Base-by-base conservation (phyloP, 2,797 vertebrate genomes). In the Leptoclinus maculatus region DNA sequence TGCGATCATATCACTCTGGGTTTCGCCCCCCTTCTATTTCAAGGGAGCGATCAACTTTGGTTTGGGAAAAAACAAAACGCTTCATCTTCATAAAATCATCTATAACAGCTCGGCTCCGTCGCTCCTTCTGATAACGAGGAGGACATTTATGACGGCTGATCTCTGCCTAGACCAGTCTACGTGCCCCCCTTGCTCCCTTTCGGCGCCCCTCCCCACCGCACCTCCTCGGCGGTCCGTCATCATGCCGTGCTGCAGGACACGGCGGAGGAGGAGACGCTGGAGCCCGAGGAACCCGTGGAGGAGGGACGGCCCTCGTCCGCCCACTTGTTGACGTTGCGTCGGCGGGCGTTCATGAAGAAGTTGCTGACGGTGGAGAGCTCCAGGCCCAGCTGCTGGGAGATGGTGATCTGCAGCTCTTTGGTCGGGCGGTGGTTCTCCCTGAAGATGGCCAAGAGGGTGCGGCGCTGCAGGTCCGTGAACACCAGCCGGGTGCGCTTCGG, bases 321-420 rank as follows among this genome's bases (percentile, higher is more conserved):
- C 96, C 96, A 97, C 87, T 96, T 96, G 94, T 96, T 96, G 92
- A 96, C 29, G 84, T 96, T 97, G 87, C 96, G 95, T 69, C 96
- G 94, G 68, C 96, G 96, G 66, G 96, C 96, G 6, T 97, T 97
- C 96, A 97, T 97, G 94, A 97, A 97, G 95, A 97, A 97, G 92
- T 97, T 97, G 95, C 95, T 96, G 81, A 97, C 96, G 0, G 96
- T 97, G 83, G 96, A 96, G 4, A 96, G 95, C 95, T 96, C 96
- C 82, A 97, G 93, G 87, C 96, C 96, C 62, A 97, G 95, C 91
- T 96, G 96, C 86, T 96, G 96, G 66, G 96, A 95, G 80, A 97
- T 96, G 92, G 96, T 96, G 92, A 96, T 88, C 93, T 97, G 96
- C 82, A 96, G 94, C 88, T 97, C 96, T 70, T 96, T 96, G 93